A percentile compares a stretch with the other conserved stretches of the same genome.
Evolutionary conservation across 1,140 invertebrate species (phyloP).

Genomic region (Psix sp.): DNA sequence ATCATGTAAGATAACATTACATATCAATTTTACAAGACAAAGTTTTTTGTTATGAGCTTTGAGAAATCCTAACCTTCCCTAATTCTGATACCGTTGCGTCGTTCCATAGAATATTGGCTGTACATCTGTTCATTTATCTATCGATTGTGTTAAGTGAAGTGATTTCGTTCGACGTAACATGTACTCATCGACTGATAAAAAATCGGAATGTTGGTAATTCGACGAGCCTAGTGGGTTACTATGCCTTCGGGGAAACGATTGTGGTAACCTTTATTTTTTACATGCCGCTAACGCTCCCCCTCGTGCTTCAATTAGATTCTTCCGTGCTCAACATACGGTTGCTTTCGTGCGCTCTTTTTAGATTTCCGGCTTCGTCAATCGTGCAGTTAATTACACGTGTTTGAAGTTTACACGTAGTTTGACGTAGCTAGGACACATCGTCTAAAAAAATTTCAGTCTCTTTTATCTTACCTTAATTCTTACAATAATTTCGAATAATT

Average conservation of each 20-base stretch:
- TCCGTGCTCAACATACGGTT: constrained; percentile 52
- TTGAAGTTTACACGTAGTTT: constrained; percentile 62
- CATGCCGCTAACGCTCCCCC: constrained; percentile 28
- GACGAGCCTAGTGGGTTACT: constrained; percentile 43
- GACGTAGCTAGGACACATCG: no score
- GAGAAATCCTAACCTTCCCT: constrained; percentile 69
- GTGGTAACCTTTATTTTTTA: constrained; percentile 49
- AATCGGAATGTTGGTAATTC: no score
- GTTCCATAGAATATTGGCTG: no score
- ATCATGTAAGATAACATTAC: no score
- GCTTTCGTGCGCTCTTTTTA: constrained; percentile 58
- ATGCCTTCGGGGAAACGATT: constrained; percentile 23
- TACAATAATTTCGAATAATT: constrained; percentile 5
- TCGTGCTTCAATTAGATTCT: constrained; percentile 62
- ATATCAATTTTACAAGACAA: no score
- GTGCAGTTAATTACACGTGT: constrained; percentile 65
- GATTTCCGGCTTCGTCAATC: constrained; percentile 57
- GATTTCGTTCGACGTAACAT: no score
- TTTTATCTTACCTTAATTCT: constrained; percentile 30
- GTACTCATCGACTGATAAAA: no score
- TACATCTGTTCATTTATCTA: no score
- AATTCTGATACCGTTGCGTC: constrained; percentile 68
- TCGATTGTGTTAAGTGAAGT: no score
- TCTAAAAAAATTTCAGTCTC: constrained; percentile 15
- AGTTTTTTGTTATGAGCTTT: no score